These are phyloP conservation scores for Melanchra persicariae DNA, from an alignment of 2,888 invertebrate genomes.

Conservation along the genomic window DNA sequence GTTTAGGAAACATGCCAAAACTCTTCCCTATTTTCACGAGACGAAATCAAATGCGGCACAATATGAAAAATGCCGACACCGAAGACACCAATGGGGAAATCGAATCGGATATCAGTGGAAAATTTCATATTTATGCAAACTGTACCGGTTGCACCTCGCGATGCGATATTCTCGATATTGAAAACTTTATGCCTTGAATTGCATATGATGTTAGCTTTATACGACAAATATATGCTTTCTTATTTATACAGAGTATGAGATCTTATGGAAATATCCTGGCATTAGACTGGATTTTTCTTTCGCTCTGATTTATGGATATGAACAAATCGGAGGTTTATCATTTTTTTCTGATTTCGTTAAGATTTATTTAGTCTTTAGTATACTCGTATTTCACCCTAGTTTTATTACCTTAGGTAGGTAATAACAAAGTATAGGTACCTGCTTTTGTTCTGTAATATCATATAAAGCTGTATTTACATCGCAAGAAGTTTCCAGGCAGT, in stretches of 20 bases:
- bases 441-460: background rate
- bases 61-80: slow-evolving; percentile 68
- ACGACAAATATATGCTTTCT: slow-evolving; percentile 49
- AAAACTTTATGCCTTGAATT: slow-evolving; percentile 70
- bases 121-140: slow-evolving; percentile 81
- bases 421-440: background rate
- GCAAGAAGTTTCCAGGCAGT: too few relatives aligned
- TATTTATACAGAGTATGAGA: slow-evolving; percentile 44
- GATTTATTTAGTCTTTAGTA: background rate
- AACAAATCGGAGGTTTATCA: background rate
- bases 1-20: slow-evolving; percentile 56
- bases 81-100: slow-evolving; percentile 70
- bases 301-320: slow-evolving; percentile 6
- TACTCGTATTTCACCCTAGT: background rate
- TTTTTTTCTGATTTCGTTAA: background rate
- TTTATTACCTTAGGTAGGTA: background rate
- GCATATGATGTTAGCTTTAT: slow-evolving; percentile 63
- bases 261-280: slow-evolving; percentile 30
- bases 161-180: slow-evolving; percentile 75
- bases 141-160: slow-evolving; percentile 69
- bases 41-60: slow-evolving; percentile 60
- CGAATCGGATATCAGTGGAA: slow-evolving; percentile 76
- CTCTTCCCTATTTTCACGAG: slow-evolving; percentile 30
- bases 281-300: slow-evolving; percentile 38
- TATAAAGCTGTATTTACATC: background rate